phyloP scores from a whole-genome alignment of 2,113 vertebrate genomes.

The Speoplatyrhinus poulsoni region DNA sequence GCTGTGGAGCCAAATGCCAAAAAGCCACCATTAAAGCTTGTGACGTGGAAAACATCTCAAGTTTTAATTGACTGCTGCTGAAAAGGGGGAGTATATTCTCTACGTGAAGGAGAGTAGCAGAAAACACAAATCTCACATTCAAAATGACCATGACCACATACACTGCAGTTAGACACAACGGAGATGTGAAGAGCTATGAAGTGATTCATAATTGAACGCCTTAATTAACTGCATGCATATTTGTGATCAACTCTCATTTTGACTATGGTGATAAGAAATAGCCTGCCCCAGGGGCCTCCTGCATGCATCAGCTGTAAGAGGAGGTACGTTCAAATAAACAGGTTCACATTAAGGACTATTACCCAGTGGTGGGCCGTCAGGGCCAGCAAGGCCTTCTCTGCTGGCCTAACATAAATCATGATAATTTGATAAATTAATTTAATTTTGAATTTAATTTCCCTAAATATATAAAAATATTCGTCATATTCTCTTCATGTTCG shows the following conservation, averaged over 20 bases:
- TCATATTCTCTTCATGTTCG: too few relatives aligned
- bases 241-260: neutral
- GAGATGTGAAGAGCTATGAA: neutral
- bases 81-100: too few relatives aligned
- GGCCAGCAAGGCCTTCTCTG: too few relatives aligned
- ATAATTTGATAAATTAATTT: too few relatives aligned
- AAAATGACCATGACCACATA: slow-evolving; percentile 8
- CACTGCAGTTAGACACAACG: neutral
- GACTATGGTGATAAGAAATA: neutral
- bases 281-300: neutral
- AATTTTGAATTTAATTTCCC: too few relatives aligned
- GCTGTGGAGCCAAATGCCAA: neutral
- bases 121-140: too few relatives aligned
- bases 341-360: too few relatives aligned
- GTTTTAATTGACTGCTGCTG: too few relatives aligned
- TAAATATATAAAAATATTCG: too few relatives aligned
- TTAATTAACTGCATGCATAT: slow-evolving; percentile 7
- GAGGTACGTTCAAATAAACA: neutral
- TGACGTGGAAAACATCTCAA: neutral
- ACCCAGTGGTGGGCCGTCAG: too few relatives aligned
- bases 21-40: neutral
- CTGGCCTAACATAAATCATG: too few relatives aligned
- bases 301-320: neutral
- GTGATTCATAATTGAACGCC: slow-evolving; percentile 4
- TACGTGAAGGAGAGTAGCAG: too few relatives aligned